A percentile compares a stretch with the other conserved stretches of the same genome.
Evolutionary conservation across 2,113 vertebrate genomes (phyloP).

Genomic region (Rhinichthys klamathensis): DNA sequence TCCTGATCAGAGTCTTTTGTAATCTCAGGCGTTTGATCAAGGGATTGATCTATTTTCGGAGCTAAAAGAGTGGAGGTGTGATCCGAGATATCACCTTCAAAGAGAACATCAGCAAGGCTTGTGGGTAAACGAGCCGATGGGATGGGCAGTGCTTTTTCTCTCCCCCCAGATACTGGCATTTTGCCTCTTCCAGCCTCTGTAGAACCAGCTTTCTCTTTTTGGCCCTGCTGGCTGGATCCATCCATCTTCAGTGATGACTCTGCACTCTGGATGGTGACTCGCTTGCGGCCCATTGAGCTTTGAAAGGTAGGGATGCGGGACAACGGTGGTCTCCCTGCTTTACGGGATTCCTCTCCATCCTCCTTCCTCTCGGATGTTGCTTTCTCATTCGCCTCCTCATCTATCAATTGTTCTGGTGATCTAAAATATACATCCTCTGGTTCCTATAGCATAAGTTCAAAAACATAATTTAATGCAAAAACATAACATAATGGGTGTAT

Average conservation of each 20-base stretch:
- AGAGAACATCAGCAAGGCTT: conserved; percentile 34
- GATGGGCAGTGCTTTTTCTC: conserved; percentile 53
- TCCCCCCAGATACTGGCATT: conserved; percentile 38
- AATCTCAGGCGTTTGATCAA: conserved; percentile 14
- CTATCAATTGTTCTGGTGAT: conserved; percentile 7
- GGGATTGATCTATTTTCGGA: conserved; percentile 27
- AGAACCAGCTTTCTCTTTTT: conserved; percentile 52
- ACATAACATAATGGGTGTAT: not conserved
- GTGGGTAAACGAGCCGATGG: conserved; percentile 49
- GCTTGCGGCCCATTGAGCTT: conserved; percentile 63
- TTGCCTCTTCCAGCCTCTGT: conserved; percentile 58
- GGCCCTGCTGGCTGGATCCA: conserved; percentile 26
- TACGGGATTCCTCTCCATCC: conserved; percentile 70
- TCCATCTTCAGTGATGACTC: conserved; percentile 61
- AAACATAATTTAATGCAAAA: not conserved
- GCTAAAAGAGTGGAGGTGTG: not conserved
- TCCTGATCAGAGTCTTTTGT: conserved; percentile 34
- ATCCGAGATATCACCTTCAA: conserved; percentile 38
- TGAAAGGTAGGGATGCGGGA: conserved; percentile 79
- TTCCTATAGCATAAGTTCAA: conserved; percentile 38
- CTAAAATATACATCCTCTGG: conserved; percentile 20
- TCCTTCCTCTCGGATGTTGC: conserved; percentile 62
- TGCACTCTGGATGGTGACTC: conserved; percentile 51
- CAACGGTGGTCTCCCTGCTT: conserved; percentile 60
- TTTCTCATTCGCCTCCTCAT: conserved; percentile 53